Evolutionary conservation across 1,140 invertebrate genomes (phyloP).

Genomic region (silkworm (Bombyx mori)): ASM3026992v2 NC_085132.1:506001-506500

Average conservation of each 20-base stretch:
- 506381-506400: conserved; percentile 1
- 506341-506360: conserved; percentile 1
- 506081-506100: conserved; percentile 40
- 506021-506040: conserved; percentile 38
- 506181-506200: conserved; percentile 34
- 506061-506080: conserved; percentile 35
- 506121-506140: conserved; percentile 22
- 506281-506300: not conserved
- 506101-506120: conserved; percentile 31
- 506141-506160: conserved; percentile 35
- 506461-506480: not conserved
- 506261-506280: conserved; percentile 6
- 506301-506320: too few relatives aligned
- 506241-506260: conserved; percentile 27
- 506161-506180: conserved; percentile 20
- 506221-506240: conserved; percentile 20
- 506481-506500: conserved; percentile 1
- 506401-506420: conserved; percentile 4
- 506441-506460: not conserved
- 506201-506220: conserved; percentile 35
- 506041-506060: conserved; percentile 49
- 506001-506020: conserved; percentile 35
- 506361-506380: conserved; percentile 1
- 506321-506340: conserved; percentile 5
- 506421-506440: too few relatives aligned